These are phyloP conservation scores for Drosophila bifasciata DNA, from an alignment of 1,140 invertebrate species.

Conservation along the genomic window DNA sequence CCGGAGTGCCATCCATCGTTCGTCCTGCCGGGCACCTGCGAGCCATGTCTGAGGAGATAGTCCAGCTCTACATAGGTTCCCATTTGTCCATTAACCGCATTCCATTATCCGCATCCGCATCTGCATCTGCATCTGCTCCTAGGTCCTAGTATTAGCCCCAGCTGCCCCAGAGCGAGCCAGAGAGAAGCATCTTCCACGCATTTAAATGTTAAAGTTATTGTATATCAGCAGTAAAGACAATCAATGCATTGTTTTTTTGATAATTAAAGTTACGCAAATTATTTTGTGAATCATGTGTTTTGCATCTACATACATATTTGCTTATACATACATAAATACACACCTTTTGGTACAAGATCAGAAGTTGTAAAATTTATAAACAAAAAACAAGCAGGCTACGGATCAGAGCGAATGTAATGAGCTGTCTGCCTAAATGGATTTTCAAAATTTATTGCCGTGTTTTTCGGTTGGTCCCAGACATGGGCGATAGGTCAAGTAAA, in stretches of 20 bases:
- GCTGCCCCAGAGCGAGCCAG: slow-evolving; percentile 7
- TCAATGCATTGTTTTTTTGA: slow-evolving; percentile 10
- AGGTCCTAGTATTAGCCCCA: slow-evolving; percentile 34
- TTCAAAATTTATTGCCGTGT: no score
- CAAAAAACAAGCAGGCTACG: background rate
- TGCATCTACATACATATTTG: background rate
- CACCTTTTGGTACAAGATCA: no score
- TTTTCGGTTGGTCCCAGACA: background rate
- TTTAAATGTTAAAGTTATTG: slow-evolving; percentile 79
- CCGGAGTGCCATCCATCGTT: slow-evolving; percentile 87
- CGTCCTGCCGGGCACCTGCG: slow-evolving; percentile 85
- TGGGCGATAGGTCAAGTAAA: slow-evolving; percentile 18
- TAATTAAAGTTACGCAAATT: slow-evolving; percentile 36
- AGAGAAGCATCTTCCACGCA: slow-evolving; percentile 64
- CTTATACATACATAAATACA: background rate
- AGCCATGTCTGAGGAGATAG: slow-evolving; percentile 85
- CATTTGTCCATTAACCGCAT: slow-evolving; percentile 53
- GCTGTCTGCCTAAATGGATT: no score
- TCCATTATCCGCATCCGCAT: slow-evolving; percentile 36
- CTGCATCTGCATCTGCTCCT: slow-evolving; percentile 24
- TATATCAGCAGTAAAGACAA: slow-evolving; percentile 63
- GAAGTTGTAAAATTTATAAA: no score
- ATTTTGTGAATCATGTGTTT: background rate
- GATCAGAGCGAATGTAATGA: no score
- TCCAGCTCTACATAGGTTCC: slow-evolving; percentile 30